Conservation (phyloP, 2,797 vertebrate genomes). For the Acanthurus leucopareius region DNA sequence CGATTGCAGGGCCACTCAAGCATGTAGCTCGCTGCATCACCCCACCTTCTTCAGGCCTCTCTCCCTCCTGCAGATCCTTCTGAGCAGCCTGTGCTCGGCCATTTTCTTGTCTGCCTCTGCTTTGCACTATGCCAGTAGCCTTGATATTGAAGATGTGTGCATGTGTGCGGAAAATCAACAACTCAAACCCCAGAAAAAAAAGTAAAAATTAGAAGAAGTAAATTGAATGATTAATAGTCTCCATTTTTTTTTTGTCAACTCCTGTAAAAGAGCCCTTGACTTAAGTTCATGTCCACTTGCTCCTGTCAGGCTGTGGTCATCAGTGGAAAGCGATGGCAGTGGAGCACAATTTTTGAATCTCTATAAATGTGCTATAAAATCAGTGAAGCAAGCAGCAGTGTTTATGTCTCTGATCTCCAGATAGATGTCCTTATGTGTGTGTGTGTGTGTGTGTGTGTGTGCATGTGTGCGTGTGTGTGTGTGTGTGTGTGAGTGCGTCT, state of each 20-base stretch:
- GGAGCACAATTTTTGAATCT: constrained; percentile 11
- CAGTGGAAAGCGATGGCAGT: constrained; percentile 9
- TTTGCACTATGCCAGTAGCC: constrained; percentile 29
- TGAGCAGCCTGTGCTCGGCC: constrained; percentile 18
- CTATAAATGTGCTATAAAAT: constrained; percentile 40
- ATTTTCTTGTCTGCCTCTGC: constrained; percentile 46
- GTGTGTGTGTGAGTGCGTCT: not conserved
- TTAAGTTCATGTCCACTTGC: constrained; percentile 19
- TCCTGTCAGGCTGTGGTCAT: constrained; percentile 20
- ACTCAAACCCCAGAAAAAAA: constrained; percentile 1
- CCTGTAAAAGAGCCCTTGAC: constrained; percentile 11
- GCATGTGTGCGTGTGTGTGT: constrained; percentile 7
- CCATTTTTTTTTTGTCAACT: not conserved
- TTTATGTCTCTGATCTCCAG: constrained; percentile 19
- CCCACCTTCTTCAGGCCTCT: constrained; percentile 47
- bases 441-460: constrained; percentile 5
- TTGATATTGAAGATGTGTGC: constrained; percentile 19
- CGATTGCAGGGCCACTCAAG: constrained; percentile 69
- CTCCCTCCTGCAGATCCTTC: constrained; percentile 38
- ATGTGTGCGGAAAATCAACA: not conserved
- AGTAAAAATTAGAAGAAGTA: constrained; percentile 8
- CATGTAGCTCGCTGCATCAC: constrained; percentile 55
- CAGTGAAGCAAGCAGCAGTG: constrained; percentile 19
- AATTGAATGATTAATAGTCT: constrained; percentile 22
- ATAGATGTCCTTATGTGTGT: constrained; percentile 1